Conservation (phyloP, 2,797 vertebrate genomes). For the Enteromius viviparus region DNA sequence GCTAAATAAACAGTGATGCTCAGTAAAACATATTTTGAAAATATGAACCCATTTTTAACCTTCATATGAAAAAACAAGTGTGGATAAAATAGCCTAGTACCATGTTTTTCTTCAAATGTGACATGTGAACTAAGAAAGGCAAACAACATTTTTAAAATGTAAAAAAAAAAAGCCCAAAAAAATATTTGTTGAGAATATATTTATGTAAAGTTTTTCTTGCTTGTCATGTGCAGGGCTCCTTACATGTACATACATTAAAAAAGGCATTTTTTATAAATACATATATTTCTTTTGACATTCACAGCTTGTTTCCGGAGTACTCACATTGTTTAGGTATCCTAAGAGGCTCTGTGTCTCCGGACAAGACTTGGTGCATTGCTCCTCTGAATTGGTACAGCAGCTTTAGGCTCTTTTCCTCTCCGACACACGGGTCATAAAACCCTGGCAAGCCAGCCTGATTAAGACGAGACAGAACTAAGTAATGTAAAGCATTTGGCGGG, state of each 20-base stretch:
- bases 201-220: neutral
- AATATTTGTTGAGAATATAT: neutral
- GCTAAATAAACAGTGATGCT: neutral
- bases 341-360: conserved; percentile 87
- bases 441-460: conserved; percentile 90
- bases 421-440: conserved; percentile 95
- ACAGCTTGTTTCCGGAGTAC: conserved; percentile 39
- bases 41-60: neutral
- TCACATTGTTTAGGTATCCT: conserved; percentile 98
- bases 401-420: conserved; percentile 95
- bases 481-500: neutral
- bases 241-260: too few relatives aligned
- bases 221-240: too few relatives aligned
- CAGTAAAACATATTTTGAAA: neutral
- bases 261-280: neutral
- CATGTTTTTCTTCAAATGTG: neutral
- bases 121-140: neutral
- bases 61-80: neutral
- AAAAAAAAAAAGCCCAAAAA: neutral
- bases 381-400: conserved; percentile 98
- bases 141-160: neutral
- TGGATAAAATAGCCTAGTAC: neutral
- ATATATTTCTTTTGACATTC: neutral
- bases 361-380: conserved; percentile 93
- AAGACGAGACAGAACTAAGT: conserved; percentile 9